Evolutionary conservation across 2,888 invertebrate species (phyloP).

Genomic region (Nomada ferruginata): DNA sequence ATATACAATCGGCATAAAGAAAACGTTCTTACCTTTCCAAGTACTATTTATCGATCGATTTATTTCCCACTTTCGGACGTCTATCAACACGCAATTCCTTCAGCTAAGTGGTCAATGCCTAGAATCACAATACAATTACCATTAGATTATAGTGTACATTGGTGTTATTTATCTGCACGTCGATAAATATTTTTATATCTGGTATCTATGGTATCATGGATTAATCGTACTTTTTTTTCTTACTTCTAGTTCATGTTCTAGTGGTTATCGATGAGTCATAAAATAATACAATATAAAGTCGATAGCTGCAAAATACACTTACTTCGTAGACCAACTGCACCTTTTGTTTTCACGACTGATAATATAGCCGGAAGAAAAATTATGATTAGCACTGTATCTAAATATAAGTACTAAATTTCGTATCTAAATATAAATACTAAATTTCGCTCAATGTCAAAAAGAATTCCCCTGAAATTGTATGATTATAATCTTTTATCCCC

Average conservation of each 20-base stretch:
- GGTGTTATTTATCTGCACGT: background rate
- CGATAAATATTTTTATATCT: background rate
- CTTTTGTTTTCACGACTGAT: too few species aligned
- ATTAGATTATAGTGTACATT: background rate
- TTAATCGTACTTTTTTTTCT: background rate
- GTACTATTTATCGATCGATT: background rate
- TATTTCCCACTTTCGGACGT: background rate
- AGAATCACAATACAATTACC: conserved; percentile 3
- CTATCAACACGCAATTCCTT: background rate
- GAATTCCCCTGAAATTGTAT: too few species aligned
- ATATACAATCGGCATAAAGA: background rate
- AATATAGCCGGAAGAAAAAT: too few species aligned
- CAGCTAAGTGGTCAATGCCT: background rate
- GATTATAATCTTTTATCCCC: too few species aligned
- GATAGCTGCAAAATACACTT: too few species aligned
- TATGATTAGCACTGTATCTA: too few species aligned
- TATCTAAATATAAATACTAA: too few species aligned
- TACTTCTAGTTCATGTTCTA: background rate
- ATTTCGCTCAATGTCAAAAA: too few species aligned
- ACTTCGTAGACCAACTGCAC: too few species aligned
- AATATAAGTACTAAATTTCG: too few species aligned
- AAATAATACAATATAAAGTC: background rate
- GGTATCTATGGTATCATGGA: background rate
- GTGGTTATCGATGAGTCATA: background rate
- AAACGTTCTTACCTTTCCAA: conserved; percentile 7